Evolutionary conservation across 2,113 vertebrate genomes (phyloP), one percentile per base, ranked within the genome.

Genomic region (Sula dactylatra): DNA sequence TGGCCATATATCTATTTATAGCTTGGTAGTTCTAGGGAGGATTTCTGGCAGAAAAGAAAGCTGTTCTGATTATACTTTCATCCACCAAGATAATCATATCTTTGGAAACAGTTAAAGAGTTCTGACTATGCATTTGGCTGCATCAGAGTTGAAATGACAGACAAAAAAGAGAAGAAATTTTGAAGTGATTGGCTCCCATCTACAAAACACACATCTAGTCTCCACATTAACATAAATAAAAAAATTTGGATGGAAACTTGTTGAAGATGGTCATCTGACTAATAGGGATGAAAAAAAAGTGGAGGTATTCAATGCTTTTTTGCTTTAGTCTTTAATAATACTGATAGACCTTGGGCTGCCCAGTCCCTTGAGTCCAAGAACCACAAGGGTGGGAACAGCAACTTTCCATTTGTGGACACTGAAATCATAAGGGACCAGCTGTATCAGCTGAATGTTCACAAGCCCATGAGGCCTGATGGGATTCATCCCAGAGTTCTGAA

Each of bases 141-240:
- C 38, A 47, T 49, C n/a, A 49, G 80, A 66, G 38, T 20, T 76
- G 47, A 88, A 67, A 86, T 38, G 19, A 47, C 20, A 56, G 25
- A 66, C 6, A 76, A 79, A 50, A 90, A 81, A 69, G 22, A 65
- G 26, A 13, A 79, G 6, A 79, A 79, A 38, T 29, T 44, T 26
- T 59, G 11, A 56, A 55, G 13, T 58, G 13, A 56, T 54, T 80
- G 5, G 5, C 13, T 86, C 9, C 17, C 1, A 21, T 29, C 40
- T 62, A 10, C n/a, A 71, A 71, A 71, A 55, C 1, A 42, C 5
- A 25, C 20, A 55, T 70, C 20, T 38, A 21, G 10, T 42, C 22
- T 0, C 0, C 1, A 2, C 13, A 47, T 22, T 38, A 61, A 31
- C 15, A 61, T n/a, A 66, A 78, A 80, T 32, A 29, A 59, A 54